These are phyloP conservation scores for Pipistrellus nathusii DNA, from an alignment of 2,797 vertebrate species.

Conservation along the genomic window DNA sequence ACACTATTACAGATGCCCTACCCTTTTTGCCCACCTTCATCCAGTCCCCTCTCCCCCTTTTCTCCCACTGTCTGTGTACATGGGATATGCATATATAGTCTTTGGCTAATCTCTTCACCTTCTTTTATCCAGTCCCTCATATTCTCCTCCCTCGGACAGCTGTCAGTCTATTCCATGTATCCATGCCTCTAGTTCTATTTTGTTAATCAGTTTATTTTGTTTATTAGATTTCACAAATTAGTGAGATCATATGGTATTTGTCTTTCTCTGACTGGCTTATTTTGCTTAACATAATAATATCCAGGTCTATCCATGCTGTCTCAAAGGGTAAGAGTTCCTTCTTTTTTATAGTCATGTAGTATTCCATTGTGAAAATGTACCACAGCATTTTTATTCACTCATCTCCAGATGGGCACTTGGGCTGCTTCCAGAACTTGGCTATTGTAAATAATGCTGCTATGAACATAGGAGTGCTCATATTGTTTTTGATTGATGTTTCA, in stretches of 20 bases:
- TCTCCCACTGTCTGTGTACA: background rate
- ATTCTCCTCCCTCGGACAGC: background rate
- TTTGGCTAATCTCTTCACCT: background rate
- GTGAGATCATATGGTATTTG: background rate
- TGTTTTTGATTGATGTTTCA: background rate
- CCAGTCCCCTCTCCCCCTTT: background rate
- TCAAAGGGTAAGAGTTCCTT: background rate
- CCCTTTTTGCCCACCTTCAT: background rate
- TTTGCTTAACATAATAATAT: background rate
- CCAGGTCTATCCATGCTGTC: background rate
- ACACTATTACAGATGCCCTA: background rate
- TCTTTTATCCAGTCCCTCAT: background rate
- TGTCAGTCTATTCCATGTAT: background rate
- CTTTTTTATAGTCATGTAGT: background rate
- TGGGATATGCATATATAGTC: background rate
- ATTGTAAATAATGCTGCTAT: background rate
- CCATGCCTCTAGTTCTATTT: background rate
- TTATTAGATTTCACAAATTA: background rate
- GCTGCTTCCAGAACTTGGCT: background rate
- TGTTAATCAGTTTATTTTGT: background rate
- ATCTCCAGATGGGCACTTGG: background rate
- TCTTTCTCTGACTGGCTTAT: background rate
- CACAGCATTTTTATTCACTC: background rate
- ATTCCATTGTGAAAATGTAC: background rate
- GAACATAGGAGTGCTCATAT: background rate